Base-by-base conservation (phyloP, 2,888 invertebrate species). In the Apocheima hispidaria region DNA sequence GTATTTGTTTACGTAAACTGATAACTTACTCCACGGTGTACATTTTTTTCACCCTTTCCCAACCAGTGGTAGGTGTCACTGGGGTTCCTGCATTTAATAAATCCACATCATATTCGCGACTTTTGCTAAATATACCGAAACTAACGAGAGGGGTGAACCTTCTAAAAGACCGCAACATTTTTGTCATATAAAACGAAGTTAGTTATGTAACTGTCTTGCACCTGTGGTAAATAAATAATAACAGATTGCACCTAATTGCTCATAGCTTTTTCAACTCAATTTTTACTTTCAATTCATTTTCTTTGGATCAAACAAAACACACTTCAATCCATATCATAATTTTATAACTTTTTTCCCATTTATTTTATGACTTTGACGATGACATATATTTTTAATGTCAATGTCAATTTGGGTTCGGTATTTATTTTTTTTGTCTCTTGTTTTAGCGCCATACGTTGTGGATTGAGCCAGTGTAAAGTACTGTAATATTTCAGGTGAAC, bases 11-110 rank as follows among this genome's bases (percentile, higher is more conserved):
- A 35, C 10, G 12, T 7, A 20, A 38, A 28, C n/a, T 33, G 10
- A 35, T 28, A 10, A 83, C 92, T 86, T 84, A 94, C 94, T 89
- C 86, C 67, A 65, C 79, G 23, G 71, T 67, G 71, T 88, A 94
- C 89, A 94, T 93, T 66, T 74, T 72, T 70, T 89, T 90, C 1
- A 94, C 81, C 73, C 94, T 83, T 0, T 92, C 92, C 86, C 89
- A 88, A 30, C 94, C 94, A 28, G 89, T 89, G 71, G 86, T 77
- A 23, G 78, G 71, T 3, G n/a, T 58, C 30, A 48, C 58, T 50
- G 20, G 43, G 20, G n/a, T 2, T 2, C 66, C 60, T 16, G 49
- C 60, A 28, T 77, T 66, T 0, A 84, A 51, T 30, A 67, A 20
- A 76, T 88, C 75, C 3, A 71, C 53, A 71, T 90, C 91, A 66